Percentiles rank a stretch among this genome's conserved stretches.
Evolutionary conservation across 2,797 vertebrate species (phyloP).

Genomic region (Schizothorax lantsangensis): DNA sequence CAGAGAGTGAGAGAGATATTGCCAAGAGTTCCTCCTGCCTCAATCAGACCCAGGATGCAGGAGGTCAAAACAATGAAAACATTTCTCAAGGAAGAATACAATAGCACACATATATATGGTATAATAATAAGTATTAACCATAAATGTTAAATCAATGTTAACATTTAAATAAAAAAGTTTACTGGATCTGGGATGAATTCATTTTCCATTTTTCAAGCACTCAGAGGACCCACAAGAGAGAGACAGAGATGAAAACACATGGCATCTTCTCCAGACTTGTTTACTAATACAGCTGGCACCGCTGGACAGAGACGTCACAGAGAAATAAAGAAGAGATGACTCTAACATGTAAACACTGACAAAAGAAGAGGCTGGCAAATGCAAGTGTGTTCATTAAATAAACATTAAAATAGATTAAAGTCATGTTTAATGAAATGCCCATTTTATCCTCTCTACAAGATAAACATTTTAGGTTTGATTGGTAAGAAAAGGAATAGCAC

Average conservation of each 20-base stretch:
- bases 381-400: neutral
- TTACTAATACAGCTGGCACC: neutral
- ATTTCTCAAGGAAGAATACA: neutral
- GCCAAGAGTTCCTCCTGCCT: neutral
- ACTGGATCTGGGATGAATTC: neutral
- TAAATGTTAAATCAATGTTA: neutral
- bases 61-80: neutral
- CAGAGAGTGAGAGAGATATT: neutral
- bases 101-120: neutral
- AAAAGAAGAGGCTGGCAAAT: neutral
- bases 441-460: neutral
- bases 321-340: neutral
- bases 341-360: neutral
- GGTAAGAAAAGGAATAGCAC: neutral
- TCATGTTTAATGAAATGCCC: neutral
- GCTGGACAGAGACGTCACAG: neutral
- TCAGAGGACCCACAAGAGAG: neutral
- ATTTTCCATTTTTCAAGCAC: constrained; percentile 2
- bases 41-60: neutral
- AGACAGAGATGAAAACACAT: neutral
- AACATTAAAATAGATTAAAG: constrained; percentile 10
- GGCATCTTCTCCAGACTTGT: neutral
- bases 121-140: neutral
- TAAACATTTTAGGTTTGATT: neutral
- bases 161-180: neutral